A percentile compares a stretch with the other conserved stretches of the same genome.
phyloP scores from a whole-genome alignment of 2,113 vertebrate genomes.

The Prunella himalayana region DNA sequence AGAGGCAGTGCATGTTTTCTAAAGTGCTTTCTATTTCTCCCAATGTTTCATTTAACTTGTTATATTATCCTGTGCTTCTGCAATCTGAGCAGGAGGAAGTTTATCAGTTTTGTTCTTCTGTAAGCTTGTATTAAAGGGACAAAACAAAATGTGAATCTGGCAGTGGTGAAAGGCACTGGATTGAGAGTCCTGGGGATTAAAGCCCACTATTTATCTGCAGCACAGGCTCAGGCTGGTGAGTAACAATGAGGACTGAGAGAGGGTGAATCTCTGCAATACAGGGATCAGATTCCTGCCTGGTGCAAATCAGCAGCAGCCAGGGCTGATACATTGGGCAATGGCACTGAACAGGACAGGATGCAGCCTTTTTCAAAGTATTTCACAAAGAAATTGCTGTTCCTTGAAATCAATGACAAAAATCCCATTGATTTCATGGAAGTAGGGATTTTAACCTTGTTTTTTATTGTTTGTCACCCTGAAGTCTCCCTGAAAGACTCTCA shows the following conservation, averaged over 20 bases:
- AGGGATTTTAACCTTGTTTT: neutral
- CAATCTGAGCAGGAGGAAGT: neutral
- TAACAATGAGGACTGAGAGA: neutral
- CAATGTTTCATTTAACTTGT: conserved; percentile 62
- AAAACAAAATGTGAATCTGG: neutral
- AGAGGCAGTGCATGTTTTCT: conserved; percentile 62
- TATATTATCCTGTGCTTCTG: conserved; percentile 33
- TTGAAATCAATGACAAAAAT: neutral
- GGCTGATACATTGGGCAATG: neutral
- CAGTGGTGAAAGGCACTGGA: neutral
- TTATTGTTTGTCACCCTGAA: neutral
- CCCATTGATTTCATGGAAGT: neutral
- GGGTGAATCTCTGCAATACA: neutral
- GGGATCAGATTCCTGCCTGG: neutral
- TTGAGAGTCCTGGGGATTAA: neutral
- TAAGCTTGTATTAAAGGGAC: neutral
- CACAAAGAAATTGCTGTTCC: neutral
- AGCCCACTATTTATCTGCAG: neutral
- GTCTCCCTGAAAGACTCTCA: neutral
- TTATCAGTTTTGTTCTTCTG: conserved; percentile 23
- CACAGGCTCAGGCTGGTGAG: neutral
- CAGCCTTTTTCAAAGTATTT: neutral
- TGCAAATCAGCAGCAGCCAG: neutral
- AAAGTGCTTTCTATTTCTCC: conserved; percentile 42
- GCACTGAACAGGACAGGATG: neutral